Conservation (phyloP, 2,797 vertebrate species). For the Clarias platycephalus region DNA sequence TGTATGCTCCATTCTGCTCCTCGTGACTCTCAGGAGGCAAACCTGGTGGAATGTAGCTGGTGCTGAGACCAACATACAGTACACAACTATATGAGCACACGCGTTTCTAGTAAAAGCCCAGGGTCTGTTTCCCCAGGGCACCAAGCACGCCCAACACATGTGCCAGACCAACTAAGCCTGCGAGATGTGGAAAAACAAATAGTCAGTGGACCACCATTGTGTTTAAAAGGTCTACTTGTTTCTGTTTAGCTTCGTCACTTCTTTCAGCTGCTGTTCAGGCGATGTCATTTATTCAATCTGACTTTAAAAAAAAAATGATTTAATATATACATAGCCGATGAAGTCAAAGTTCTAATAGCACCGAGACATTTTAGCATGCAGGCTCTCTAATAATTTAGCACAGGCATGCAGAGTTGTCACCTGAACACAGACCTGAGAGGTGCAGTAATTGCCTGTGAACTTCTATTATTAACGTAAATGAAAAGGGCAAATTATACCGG, state of each 20-base stretch:
- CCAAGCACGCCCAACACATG: no score
- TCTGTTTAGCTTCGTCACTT: not conserved
- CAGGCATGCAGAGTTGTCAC: conserved; percentile 20
- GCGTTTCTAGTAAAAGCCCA: no score
- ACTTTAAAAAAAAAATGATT: not conserved
- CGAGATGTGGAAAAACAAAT: not conserved
- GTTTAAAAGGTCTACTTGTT: not conserved
- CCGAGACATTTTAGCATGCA: conserved; percentile 10
- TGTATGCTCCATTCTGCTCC: conserved; percentile 5
- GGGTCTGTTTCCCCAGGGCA: no score
- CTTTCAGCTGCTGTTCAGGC: not conserved
- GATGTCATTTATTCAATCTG: not conserved
- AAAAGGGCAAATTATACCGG: conserved; percentile 34
- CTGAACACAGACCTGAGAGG: conserved; percentile 21
- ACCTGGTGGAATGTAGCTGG: conserved; percentile 39
- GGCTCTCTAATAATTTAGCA: conserved; percentile 16
- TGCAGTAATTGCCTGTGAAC: conserved; percentile 36
- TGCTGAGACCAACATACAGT: conserved; percentile 14
- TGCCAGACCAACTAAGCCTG: not conserved
- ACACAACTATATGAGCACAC: not conserved
- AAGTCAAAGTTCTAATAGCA: conserved; percentile 11
- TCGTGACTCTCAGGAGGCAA: not conserved
- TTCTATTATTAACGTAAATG: conserved; percentile 33
- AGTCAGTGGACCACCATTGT: not conserved
- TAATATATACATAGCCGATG: not conserved